A percentile compares a stretch with the other conserved stretches of the same genome.
Evolutionary conservation across 30 jellyfish, hydroid and myxozoan genomes (phyloP).

Genomic region (Haliclystus octoradiatus): DNA sequence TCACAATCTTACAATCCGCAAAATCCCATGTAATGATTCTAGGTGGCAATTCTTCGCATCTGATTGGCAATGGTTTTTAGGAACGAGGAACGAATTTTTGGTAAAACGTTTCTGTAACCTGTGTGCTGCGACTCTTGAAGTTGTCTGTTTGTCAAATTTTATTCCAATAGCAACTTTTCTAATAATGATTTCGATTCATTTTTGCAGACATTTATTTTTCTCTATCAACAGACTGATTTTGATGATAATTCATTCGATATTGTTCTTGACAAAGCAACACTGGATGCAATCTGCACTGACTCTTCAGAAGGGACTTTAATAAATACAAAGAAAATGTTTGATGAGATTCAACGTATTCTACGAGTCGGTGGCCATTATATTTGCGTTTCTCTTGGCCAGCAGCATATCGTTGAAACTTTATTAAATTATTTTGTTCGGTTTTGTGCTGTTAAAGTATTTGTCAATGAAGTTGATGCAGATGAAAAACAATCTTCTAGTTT

Average conservation of each 20-base stretch:
- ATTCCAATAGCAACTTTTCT: too few species aligned
- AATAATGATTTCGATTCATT: too few species aligned
- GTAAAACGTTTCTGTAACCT: too few species aligned
- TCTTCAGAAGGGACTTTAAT: background rate
- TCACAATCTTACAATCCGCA: too few species aligned
- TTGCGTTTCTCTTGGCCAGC: conserved; percentile 39
- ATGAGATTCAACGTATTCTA: conserved; percentile 18
- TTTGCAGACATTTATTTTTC: too few species aligned
- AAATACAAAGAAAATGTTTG: conserved; percentile 16
- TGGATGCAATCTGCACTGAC: conserved; percentile 32
- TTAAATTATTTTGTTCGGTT: conserved; percentile 19
- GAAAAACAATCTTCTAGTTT: background rate
- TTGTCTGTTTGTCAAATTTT: too few species aligned
- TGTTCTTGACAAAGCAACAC: conserved; percentile 36
- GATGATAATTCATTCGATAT: conserved; percentile 4
- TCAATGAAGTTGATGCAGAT: background rate
- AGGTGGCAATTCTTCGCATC: too few species aligned
- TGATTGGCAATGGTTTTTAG: too few species aligned
- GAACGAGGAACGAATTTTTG: too few species aligned
- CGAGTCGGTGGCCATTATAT: conserved; percentile 61
- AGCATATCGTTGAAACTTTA: conserved; percentile 10
- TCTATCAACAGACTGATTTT: conserved; percentile 20
- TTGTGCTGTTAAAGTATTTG: conserved; percentile 17
- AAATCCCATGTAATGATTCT: too few species aligned
- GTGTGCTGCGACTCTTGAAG: too few species aligned